phyloP scores from a whole-genome alignment of 2,888 invertebrate genomes.

The Latheticus oryzae region DNA sequence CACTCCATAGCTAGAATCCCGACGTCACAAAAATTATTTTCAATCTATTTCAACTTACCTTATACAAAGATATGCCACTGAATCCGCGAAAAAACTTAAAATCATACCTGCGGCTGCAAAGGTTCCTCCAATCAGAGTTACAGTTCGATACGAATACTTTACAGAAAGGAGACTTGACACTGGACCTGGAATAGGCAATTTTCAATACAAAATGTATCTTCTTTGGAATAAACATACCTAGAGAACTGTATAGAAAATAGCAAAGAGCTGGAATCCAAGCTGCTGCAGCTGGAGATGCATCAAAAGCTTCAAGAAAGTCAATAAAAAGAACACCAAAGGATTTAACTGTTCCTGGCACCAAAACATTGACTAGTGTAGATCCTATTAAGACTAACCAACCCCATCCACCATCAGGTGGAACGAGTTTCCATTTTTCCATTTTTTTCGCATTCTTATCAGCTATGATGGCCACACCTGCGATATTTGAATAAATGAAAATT shows the following conservation, averaged over 20 bases:
- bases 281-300: slow-evolving; percentile 78
- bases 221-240: slow-evolving; percentile 70
- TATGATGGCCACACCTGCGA: slow-evolving; percentile 58
- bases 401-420: slow-evolving; percentile 88
- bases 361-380: slow-evolving; percentile 83
- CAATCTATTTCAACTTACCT: slow-evolving; percentile 69
- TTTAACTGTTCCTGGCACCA: slow-evolving; percentile 88
- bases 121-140: slow-evolving; percentile 84
- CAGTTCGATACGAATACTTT: slow-evolving; percentile 85
- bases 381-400: slow-evolving; percentile 83
- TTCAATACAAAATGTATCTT: not conserved
- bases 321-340: slow-evolving; percentile 88
- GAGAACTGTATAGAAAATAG: slow-evolving; percentile 88
- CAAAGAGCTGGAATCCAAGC: slow-evolving; percentile 89
- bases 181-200: slow-evolving; percentile 83
- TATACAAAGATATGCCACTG: slow-evolving; percentile 82
- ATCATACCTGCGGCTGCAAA: slow-evolving; percentile 88
- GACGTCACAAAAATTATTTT: slow-evolving; percentile 28
- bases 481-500: slow-evolving; percentile 5
- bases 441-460: slow-evolving; percentile 58
- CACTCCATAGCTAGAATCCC: slow-evolving; percentile 77
- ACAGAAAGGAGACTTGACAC: slow-evolving; percentile 86
- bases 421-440: slow-evolving; percentile 75
- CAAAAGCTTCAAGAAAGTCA: slow-evolving; percentile 83
- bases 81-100: slow-evolving; percentile 82